phyloP scores from a whole-genome alignment of 1,140 invertebrate species.

The Alviniconcha marisindica region DNA sequence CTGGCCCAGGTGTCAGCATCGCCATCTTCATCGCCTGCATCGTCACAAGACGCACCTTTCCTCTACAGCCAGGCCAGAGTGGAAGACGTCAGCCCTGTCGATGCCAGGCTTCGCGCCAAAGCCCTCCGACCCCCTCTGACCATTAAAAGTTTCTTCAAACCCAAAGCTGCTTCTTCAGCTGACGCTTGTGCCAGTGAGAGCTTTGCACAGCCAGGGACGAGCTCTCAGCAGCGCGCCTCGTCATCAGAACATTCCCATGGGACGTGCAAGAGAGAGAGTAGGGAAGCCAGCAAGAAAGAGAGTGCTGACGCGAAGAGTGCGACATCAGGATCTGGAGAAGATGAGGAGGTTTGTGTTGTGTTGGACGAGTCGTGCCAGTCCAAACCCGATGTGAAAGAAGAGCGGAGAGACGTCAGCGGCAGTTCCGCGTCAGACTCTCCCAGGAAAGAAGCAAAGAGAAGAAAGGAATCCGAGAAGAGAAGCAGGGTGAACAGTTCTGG shows the following conservation, averaged over 20 bases:
- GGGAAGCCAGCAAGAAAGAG: no score
- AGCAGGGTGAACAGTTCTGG: no score
- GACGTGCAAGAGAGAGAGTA: no score
- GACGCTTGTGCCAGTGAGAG: background rate
- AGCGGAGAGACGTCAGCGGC: background rate
- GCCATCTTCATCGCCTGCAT: background rate
- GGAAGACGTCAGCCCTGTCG: slow-evolving; percentile 60
- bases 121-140: slow-evolving; percentile 69
- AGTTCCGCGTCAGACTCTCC: background rate
- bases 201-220: no score
- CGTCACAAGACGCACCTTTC: slow-evolving; percentile 1
- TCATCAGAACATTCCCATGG: no score
- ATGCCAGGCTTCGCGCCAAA: slow-evolving; percentile 55
- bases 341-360: no score
- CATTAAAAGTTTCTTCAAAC: slow-evolving; percentile 70
- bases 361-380: no score
- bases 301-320: no score
- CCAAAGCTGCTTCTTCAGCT: slow-evolving; percentile 22
- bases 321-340: no score
- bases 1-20: background rate
- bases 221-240: no score
- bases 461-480: background rate
- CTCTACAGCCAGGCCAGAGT: slow-evolving; percentile 34
- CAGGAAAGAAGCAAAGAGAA: background rate
- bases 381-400: background rate